Base-by-base conservation (phyloP, 2,113 vertebrate genomes). In the Empidonax alnorum region DNA sequence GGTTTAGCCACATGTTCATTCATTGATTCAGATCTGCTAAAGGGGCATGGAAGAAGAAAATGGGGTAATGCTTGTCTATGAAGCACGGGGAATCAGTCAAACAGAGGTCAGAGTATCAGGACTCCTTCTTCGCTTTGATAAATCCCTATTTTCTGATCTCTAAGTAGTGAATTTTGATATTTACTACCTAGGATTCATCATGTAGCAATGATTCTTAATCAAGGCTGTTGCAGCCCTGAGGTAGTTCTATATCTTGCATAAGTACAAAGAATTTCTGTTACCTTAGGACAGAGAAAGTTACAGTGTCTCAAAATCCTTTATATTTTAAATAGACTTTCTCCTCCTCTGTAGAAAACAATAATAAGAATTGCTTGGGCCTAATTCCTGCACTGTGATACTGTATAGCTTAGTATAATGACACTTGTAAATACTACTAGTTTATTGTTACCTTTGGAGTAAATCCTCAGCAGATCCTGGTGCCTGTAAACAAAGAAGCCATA, bases 381-480 rank as follows among this genome's bases (percentile, higher is more conserved):
- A 86, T 35, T 73, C 30, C 77, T 68, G 18, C 53, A 63, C 21
- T 49, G 14, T n/a, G n/a, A 46, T 50, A 24, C 14, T 25, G 7
- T 1, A 49, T 53, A 77, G 33, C 63, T 35, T 33, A 74, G 16
- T 39, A 46, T 25, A 33, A 47, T 4, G 3, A 78, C 30, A 56
- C 4, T 39, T 53, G 41, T 4, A 28, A 68, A 80, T 33, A 20
- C 8, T 42, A 75, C 37, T 3, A 74, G 47, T 72, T 81, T 12
- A 37, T n/a, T 47, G 28, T 85, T 95, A 97, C 97, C 97, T 97
- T 89, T 87, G 95, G 59, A 90, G 50, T 39, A 91, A 58, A 31
- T 86, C 73, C 27, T 83, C 72, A 10, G 6, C 69, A 76, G 59
- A 42, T 55, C 33, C 59, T 67, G 37, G 20, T 44, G 47, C 42